Evolutionary conservation across 30 jellyfish, hydroid and myxozoan genomes (phyloP), one percentile per base, ranked within the genome.

Genomic region (Pelagia noctiluca): DNA sequence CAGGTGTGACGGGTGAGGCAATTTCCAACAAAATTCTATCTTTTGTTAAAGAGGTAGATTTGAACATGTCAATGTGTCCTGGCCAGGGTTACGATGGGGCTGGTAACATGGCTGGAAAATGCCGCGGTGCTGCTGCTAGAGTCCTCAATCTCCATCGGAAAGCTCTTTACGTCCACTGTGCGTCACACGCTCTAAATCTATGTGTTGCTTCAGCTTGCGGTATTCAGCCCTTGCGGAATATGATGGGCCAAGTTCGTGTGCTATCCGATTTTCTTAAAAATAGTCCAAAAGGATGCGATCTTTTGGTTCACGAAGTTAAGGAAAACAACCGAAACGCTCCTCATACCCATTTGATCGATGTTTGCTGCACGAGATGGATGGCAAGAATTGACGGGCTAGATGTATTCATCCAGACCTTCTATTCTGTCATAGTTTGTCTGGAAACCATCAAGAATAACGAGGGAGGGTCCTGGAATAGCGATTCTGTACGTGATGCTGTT

Each of bases 351-450:
- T 50, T 67, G 35, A 66, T 67, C 42, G 92, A 65, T 46, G 81
- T 73, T 23, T 34, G 89, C 38, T 76, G 86, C 24, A 68, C 92
- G 11, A 80, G 88, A 1, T 85, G 96, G 77, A 34, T 75, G 19
- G 84, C 85, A 53, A 62, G 80, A 36, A 76, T 76, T 21, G 63
- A 76, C 46, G 91, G 96, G 11, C 36, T 82, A n/a, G 97, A 89
- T 34, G 84, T 57, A 21, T 57, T 88, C 30, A 33, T n/a, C 18
- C 70, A 88, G 62, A 47, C 49, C 26, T 71, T 50, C 69, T 30
- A 24, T 16, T 50, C 90, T 16, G 46, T 80, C 57, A 63, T 49
- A 31, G 29, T 22, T n/a, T 77, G 96, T 37, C 75, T 82, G 4
- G 92, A 89, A 57, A 24, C 69, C 16, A 62, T 89, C 86, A 49